Conservation (phyloP, 2,888 invertebrate species). For the Nasonovia ribisnigri region DNA sequence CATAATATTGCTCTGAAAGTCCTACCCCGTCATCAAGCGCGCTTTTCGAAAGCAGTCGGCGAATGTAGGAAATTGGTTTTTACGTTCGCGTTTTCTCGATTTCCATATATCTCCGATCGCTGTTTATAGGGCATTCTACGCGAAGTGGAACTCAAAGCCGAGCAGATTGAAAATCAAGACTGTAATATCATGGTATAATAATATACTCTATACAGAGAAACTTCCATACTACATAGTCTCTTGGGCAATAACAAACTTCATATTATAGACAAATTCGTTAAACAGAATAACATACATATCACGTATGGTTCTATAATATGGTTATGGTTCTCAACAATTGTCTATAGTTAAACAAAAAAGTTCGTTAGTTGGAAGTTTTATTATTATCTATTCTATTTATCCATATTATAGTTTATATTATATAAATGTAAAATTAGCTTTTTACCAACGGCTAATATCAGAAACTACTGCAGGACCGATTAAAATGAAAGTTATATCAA, state of each 20-base stretch:
- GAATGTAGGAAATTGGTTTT: background rate
- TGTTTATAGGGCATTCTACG: background rate
- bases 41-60: background rate
- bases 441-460: no score
- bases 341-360: background rate
- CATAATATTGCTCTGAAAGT: background rate
- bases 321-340: background rate
- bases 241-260: background rate
- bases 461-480: background rate
- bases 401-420: background rate
- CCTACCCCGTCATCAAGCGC: background rate
- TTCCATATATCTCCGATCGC: background rate
- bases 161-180: background rate
- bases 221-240: background rate
- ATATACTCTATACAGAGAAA: background rate
- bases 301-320: background rate
- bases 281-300: background rate
- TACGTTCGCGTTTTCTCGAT: background rate
- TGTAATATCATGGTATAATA: background rate
- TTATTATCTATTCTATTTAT: background rate
- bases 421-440: background rate
- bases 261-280: background rate
- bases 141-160: background rate
- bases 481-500: background rate
- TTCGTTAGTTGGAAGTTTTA: background rate